Percentiles rank a stretch among this genome's conserved stretches.
These are phyloP conservation scores for Idaea biselata DNA, from an alignment of 2,888 invertebrate genomes.

Conservation along the genomic window DNA sequence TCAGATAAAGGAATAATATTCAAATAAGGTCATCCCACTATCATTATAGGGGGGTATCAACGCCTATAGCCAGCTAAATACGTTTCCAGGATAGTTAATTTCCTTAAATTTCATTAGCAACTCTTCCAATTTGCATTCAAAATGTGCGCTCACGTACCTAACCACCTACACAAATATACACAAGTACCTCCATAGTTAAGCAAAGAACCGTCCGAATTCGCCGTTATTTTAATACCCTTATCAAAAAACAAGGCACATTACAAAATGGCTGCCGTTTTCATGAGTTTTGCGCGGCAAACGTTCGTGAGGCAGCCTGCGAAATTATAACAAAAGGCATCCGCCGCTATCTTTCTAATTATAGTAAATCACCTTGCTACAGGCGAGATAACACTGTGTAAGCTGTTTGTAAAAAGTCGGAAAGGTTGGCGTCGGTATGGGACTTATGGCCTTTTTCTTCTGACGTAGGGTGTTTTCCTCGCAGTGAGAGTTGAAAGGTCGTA, in stretches of 20 bases:
- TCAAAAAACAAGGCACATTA: slow-evolving; percentile 81
- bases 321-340: slow-evolving; percentile 81
- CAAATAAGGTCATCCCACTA: slow-evolving; percentile 33
- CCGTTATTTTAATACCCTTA: slow-evolving; percentile 79
- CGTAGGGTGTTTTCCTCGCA: slow-evolving; percentile 40
- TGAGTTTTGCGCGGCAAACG: slow-evolving; percentile 76
- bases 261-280: slow-evolving; percentile 78
- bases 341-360: slow-evolving; percentile 82
- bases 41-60: slow-evolving; percentile 29
- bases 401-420: slow-evolving; percentile 60
- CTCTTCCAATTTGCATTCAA: slow-evolving; percentile 70
- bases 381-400: slow-evolving; percentile 72
- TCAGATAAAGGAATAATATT: slow-evolving; percentile 35
- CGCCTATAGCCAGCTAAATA: slow-evolving; percentile 32
- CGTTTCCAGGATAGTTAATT: slow-evolving; percentile 44
- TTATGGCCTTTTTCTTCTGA: slow-evolving; percentile 57
- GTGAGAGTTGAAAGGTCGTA: slow-evolving; percentile 43
- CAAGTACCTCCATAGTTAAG: slow-evolving; percentile 52
- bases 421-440: slow-evolving; percentile 41
- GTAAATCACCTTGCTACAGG: slow-evolving; percentile 80
- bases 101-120: slow-evolving; percentile 67
- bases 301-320: slow-evolving; percentile 76
- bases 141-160: slow-evolving; percentile 73
- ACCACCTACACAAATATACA: slow-evolving; percentile 59
- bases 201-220: slow-evolving; percentile 68